Evolutionary conservation across 2,888 invertebrate genomes (phyloP).

Genomic region (Plebejus melissa): DNA sequence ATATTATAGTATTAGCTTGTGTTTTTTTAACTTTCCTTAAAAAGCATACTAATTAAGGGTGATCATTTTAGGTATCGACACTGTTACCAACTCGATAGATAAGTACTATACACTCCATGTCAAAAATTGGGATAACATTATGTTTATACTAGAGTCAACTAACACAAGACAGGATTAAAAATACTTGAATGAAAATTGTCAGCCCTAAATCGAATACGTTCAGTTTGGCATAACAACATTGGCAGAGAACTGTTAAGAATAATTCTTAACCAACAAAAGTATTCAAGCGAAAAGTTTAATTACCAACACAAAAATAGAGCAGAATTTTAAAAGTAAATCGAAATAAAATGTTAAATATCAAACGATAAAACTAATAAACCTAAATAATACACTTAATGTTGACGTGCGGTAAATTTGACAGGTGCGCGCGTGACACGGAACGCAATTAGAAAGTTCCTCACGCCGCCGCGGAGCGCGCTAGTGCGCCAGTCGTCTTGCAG

Average conservation of each 20-base stretch:
- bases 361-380: slow-evolving; percentile 16
- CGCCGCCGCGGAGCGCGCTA: slow-evolving; percentile 65
- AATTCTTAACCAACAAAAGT: slow-evolving; percentile 5
- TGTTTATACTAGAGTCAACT: background rate
- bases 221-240: background rate
- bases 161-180: background rate
- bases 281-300: background rate
- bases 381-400: slow-evolving; percentile 16
- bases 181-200: background rate
- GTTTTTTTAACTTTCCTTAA: too few relatives aligned
- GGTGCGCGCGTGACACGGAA: slow-evolving; percentile 53
- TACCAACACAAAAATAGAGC: background rate
- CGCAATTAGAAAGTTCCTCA: slow-evolving; percentile 56
- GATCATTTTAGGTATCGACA: too few relatives aligned
- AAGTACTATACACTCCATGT: background rate
- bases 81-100: too few relatives aligned
- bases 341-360: slow-evolving; percentile 7
- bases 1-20: too few relatives aligned
- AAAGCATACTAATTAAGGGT: too few relatives aligned
- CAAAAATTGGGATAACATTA: background rate
- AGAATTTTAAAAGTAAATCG: slow-evolving; percentile 19
- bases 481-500: slow-evolving; percentile 75
- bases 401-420: slow-evolving; percentile 28
- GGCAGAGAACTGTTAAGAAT: background rate
- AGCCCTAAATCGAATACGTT: background rate